These are phyloP conservation scores for Aspidoscelis tigris DNA, from an alignment of 2,113 vertebrate species.

Conservation along the genomic window DNA sequence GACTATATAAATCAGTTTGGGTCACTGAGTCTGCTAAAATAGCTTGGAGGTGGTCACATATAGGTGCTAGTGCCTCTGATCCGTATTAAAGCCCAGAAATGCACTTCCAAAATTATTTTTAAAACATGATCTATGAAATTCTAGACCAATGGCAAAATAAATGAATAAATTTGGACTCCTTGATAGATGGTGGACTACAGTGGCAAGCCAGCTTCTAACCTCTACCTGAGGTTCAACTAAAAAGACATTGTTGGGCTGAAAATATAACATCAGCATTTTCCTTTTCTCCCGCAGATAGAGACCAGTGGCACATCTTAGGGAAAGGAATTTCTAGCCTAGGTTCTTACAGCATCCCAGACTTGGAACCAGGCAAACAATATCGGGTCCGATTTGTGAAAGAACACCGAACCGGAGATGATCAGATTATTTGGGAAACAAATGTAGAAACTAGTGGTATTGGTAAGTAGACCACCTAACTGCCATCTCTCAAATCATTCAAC, in stretches of 20 bases:
- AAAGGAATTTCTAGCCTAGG: conserved; percentile 2
- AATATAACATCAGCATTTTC: background rate
- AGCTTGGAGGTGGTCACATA: no score
- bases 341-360: conserved; percentile 11
- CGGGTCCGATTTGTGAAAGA: conserved; percentile 18
- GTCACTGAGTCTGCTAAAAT: no score
- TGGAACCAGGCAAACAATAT: conserved; percentile 31
- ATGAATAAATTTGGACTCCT: no score
- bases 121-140: no score
- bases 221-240: background rate
- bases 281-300: conserved; percentile 4
- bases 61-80: no score
- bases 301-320: background rate
- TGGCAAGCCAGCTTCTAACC: background rate
- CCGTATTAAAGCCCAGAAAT: no score
- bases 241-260: background rate
- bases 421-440: conserved; percentile 24
- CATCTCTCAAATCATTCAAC: background rate
- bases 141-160: no score
- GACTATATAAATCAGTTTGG: background rate
- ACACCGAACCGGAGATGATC: conserved; percentile 15
- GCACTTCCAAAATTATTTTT: no score
- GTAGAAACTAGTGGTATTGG: conserved; percentile 2
- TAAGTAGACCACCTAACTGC: background rate
- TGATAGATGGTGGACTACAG: background rate